phyloP scores from a whole-genome alignment of 1,140 invertebrate species.

The Belonocnema kinseyi region DNA sequence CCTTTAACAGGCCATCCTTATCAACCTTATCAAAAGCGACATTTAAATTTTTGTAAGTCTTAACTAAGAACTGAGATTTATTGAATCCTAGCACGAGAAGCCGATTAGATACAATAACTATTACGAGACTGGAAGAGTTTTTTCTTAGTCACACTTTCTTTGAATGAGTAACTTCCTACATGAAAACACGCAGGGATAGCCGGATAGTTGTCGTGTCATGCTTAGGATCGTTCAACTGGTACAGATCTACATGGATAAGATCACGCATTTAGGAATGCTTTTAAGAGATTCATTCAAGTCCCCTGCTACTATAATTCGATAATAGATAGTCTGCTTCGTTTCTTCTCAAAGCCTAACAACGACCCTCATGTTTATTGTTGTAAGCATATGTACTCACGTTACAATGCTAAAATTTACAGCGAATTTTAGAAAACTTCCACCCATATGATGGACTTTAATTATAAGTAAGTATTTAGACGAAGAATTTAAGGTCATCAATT shows the following conservation, averaged over 20 bases:
- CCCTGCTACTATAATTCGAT: conserved; percentile 40
- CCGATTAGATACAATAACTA: conserved; percentile 42
- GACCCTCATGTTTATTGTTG: conserved; percentile 19
- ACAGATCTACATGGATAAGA: conserved; percentile 64
- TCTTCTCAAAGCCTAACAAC: conserved; percentile 13
- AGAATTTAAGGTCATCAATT: too few relatives aligned
- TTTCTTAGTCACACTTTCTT: conserved; percentile 34
- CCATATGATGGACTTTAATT: too few relatives aligned
- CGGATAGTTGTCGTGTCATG: conserved; percentile 11
- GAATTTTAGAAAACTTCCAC: too few relatives aligned
- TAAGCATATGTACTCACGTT: too few relatives aligned
- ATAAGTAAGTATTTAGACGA: too few relatives aligned
- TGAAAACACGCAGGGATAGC: conserved; percentile 13
- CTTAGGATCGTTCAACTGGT: conserved; percentile 35
- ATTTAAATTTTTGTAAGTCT: conserved; percentile 25
- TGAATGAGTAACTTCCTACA: conserved; percentile 26
- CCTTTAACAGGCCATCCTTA: not conserved
- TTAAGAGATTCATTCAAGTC: conserved; percentile 53
- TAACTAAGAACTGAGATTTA: conserved; percentile 26
- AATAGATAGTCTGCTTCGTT: conserved; percentile 61
- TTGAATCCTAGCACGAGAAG: conserved; percentile 24
- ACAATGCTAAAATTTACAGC: too few relatives aligned
- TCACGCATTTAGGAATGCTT: conserved; percentile 70
- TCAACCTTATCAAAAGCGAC: conserved; percentile 2
- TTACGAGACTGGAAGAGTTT: conserved; percentile 27